Percentiles rank a stretch among this genome's conserved stretches.
Conservation (phyloP, 2,888 invertebrate species). For the Calliopum simillimum region DNA sequence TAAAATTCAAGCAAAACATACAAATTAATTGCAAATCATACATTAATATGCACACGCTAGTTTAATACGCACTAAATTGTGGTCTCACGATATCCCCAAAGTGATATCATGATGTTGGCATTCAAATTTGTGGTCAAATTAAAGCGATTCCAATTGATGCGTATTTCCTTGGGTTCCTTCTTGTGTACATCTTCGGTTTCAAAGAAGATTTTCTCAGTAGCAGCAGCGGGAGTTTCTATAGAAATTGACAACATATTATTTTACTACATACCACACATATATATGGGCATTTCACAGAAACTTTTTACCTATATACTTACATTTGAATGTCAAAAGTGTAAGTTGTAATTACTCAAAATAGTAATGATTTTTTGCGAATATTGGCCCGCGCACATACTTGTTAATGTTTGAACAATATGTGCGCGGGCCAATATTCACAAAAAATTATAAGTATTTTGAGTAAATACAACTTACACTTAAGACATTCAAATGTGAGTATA, state of each 20-base stretch:
- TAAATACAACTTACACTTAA: neutral
- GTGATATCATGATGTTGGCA: conserved; percentile 81
- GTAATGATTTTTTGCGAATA: no score
- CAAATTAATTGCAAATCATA: neutral
- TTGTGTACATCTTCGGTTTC: conserved; percentile 79
- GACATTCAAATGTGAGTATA: neutral
- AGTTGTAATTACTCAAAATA: no score
- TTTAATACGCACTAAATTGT: conserved; percentile 71
- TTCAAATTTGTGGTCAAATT: conserved; percentile 86
- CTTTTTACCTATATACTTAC: no score
- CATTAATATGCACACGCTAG: neutral
- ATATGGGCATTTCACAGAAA: no score
- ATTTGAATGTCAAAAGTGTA: no score
- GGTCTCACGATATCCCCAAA: conserved; percentile 91
- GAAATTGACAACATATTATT: conserved; percentile 3
- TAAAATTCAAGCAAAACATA: conserved; percentile 23
- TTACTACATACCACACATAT: no score
- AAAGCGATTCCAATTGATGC: conserved; percentile 84
- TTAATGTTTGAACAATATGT: no score
- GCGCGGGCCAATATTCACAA: no score
- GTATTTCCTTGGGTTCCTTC: conserved; percentile 78
- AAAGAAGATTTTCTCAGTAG: conserved; percentile 87
- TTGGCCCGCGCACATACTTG: no score
- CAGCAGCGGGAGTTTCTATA: conserved; percentile 87
- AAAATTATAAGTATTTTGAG: no score